Evolutionary conservation across 2,797 vertebrate genomes (phyloP).

Genomic region (Buceros bicornis): DNA sequence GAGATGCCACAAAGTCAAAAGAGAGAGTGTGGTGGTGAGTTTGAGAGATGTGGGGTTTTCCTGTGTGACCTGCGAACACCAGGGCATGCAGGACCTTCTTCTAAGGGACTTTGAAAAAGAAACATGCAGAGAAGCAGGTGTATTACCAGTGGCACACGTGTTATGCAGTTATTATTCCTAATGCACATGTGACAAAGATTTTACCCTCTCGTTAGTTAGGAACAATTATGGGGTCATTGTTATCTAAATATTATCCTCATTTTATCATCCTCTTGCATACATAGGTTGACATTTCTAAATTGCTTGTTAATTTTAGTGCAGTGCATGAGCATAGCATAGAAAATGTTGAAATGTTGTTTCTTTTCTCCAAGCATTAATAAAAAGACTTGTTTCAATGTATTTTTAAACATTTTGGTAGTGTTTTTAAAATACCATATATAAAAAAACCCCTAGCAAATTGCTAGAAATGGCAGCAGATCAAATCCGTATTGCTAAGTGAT

Average conservation of each 20-base stretch:
- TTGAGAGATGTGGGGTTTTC: neutral
- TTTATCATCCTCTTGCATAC: neutral
- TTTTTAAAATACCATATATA: neutral
- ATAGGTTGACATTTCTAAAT: constrained; percentile 9
- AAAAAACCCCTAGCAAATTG: neutral
- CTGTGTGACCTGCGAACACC: neutral
- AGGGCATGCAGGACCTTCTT: neutral
- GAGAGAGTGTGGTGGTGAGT: neutral
- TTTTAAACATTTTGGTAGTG: constrained; percentile 21
- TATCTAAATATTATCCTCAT: constrained; percentile 27
- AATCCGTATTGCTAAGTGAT: neutral
- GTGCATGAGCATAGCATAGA: neutral
- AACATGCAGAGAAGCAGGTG: neutral
- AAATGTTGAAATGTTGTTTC: neutral
- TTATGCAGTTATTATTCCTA: neutral
- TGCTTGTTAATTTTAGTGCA: constrained; percentile 6
- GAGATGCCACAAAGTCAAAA: neutral
- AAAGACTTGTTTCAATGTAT: constrained; percentile 5
- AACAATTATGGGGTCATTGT: constrained; percentile 1
- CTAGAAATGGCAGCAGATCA: neutral
- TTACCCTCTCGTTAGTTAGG: neutral
- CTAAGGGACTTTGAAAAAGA: neutral
- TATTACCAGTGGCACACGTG: neutral
- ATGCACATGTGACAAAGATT: neutral
- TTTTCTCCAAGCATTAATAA: neutral